Conservation (phyloP, 2,888 invertebrate species). For the Sarcophaga subvicina region DNA sequence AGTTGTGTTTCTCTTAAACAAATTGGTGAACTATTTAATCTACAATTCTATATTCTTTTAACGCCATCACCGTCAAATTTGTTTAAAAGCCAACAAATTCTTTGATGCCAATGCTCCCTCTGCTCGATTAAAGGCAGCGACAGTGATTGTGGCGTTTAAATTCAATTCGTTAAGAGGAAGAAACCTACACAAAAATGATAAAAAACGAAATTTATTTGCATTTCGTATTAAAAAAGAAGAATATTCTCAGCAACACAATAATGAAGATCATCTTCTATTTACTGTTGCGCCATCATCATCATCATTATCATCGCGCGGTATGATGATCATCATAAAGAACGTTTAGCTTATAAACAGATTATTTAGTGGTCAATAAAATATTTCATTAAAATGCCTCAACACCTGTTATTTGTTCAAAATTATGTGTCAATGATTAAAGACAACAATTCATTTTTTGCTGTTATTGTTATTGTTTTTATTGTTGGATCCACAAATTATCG, state of each 20-base stretch:
- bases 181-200: conserved; percentile 6
- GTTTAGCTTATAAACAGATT: conserved; percentile 21
- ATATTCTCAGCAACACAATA: neutral
- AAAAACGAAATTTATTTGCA: conserved; percentile 20
- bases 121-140: neutral
- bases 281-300: neutral
- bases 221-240: neutral
- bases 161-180: neutral
- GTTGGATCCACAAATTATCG: neutral
- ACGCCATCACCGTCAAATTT: too few relatives aligned
- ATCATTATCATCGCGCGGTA: neutral
- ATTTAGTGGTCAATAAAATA: conserved; percentile 55
- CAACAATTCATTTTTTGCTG: conserved; percentile 63
- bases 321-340: conserved; percentile 30
- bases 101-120: neutral
- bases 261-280: neutral
- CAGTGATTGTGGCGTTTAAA: neutral
- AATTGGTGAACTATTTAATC: too few relatives aligned
- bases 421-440: conserved; percentile 76
- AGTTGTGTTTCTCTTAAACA: too few relatives aligned
- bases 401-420: conserved; percentile 75
- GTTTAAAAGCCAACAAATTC: too few relatives aligned
- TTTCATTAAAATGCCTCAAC: conserved; percentile 72
- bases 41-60: too few relatives aligned
- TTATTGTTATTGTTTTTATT: neutral